Evolutionary conservation across 2,888 invertebrate genomes (phyloP).

Genomic region (Tachina grossa): DNA sequence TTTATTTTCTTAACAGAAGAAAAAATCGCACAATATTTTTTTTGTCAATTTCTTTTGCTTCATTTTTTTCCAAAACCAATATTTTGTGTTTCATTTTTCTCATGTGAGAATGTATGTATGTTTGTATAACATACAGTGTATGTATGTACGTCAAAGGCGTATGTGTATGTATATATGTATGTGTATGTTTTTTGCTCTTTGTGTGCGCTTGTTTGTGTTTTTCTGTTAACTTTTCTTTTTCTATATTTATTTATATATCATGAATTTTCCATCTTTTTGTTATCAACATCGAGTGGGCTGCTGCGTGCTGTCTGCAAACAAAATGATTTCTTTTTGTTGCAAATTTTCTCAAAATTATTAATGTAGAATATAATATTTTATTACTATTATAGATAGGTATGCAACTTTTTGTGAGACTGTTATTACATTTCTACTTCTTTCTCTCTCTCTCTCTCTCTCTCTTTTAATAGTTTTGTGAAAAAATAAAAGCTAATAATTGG

Average conservation of each 20-base stretch:
- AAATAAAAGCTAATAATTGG: neutral
- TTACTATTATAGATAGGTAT: neutral
- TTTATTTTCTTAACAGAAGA: constrained; percentile 61
- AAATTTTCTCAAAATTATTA: constrained; percentile 16
- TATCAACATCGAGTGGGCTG: constrained; percentile 42
- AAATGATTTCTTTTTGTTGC: constrained; percentile 14
- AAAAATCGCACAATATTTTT: constrained; percentile 56
- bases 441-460: neutral
- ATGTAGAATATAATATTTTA: constrained; percentile 34
- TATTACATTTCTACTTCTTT: constrained; percentile 1
- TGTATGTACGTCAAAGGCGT: neutral
- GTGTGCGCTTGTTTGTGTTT: constrained; percentile 5
- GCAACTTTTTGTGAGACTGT: neutral
- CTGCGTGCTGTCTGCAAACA: constrained; percentile 64
- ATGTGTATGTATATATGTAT: constrained; percentile 13
- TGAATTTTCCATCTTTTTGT: constrained; percentile 47
- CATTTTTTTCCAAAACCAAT: neutral
- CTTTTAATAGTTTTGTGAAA: constrained; percentile 4
- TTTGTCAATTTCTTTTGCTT: constrained; percentile 47
- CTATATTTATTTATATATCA: constrained; percentile 38
- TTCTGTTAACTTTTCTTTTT: constrained; percentile 10
- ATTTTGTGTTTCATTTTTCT: constrained; percentile 25
- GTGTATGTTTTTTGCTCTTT: constrained; percentile 4
- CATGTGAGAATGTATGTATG: constrained; percentile 17
- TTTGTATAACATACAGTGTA: constrained; percentile 7